A percentile compares a stretch with the other conserved stretches of the same genome.
These are phyloP conservation scores for Bos indicus DNA, from an alignment of 2,113 vertebrate genomes.

Conservation along the genomic window DNA sequence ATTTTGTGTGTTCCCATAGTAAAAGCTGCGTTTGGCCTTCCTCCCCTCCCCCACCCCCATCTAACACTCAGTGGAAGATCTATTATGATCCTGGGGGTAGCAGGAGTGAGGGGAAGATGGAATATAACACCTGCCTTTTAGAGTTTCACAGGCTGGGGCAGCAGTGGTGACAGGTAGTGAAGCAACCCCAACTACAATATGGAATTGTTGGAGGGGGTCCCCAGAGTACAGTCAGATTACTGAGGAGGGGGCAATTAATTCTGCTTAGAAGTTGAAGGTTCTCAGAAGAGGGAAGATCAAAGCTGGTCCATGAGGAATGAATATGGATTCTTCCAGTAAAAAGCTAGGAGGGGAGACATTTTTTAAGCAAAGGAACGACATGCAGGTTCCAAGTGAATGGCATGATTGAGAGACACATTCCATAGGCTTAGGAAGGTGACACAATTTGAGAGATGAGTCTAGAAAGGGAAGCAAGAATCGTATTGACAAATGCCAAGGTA, in stretches of 20 bases:
- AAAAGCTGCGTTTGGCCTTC: neutral
- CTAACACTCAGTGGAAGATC: neutral
- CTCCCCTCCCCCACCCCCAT: neutral
- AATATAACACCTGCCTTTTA: neutral
- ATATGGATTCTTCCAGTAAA: neutral
- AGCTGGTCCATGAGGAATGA: neutral
- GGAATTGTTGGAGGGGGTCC: neutral
- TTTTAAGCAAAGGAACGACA: neutral
- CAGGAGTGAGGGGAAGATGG: neutral
- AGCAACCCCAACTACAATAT: neutral
- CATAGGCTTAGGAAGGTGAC: neutral
- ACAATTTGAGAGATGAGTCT: neutral
- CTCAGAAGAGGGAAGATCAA: neutral
- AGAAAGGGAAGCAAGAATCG: neutral
- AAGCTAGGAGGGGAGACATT: neutral
- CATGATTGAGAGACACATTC: neutral
- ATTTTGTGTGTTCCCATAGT: rapidly evolving
- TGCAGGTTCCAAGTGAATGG: too few species aligned
- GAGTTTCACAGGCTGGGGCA: neutral
- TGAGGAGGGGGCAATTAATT: neutral
- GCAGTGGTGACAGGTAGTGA: neutral
- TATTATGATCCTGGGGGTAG: neutral
- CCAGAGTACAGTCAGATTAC: too few species aligned
- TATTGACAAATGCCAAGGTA: neutral
- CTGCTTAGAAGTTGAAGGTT: neutral